Percentiles rank a stretch among this genome's conserved stretches.
Conservation (phyloP, 2,888 invertebrate species). For the Sicus ferrugineus region DNA sequence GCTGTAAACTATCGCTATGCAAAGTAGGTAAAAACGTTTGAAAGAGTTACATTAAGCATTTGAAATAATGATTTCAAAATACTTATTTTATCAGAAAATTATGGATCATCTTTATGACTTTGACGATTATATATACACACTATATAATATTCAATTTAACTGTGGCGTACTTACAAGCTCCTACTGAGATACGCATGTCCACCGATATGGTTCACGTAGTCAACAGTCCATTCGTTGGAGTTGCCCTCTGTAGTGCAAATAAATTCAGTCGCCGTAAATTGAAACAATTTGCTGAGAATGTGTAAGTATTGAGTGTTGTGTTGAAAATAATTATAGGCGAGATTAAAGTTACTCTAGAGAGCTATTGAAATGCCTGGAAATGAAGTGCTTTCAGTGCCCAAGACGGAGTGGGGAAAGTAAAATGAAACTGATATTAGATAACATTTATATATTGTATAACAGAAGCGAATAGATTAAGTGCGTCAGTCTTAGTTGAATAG, state of each 20-base stretch:
- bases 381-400: too few species aligned
- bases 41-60: too few species aligned
- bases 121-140: constrained; percentile 54
- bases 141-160: constrained; percentile 52
- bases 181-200: constrained; percentile 58
- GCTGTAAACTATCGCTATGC: constrained; percentile 48
- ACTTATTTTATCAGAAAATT: constrained; percentile 40
- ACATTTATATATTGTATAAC: too few species aligned
- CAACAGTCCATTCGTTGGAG: constrained; percentile 68
- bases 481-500: too few species aligned
- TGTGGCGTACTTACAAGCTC: constrained; percentile 53
- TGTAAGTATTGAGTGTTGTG: constrained; percentile 56
- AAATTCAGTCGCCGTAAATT: constrained; percentile 65
- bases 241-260: constrained; percentile 68
- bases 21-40: too few species aligned
- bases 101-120: constrained; percentile 53
- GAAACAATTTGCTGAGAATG: constrained; percentile 47
- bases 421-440: too few species aligned
- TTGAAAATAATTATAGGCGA: too few species aligned
- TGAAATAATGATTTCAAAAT: too few species aligned
- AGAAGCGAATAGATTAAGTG: too few species aligned
- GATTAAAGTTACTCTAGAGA: too few species aligned
- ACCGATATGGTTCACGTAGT: constrained; percentile 67
- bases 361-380: too few species aligned
- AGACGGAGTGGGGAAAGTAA: too few species aligned